Base-by-base conservation (phyloP, 2,888 invertebrate species). In the Petrophora chlorosata region DNA sequence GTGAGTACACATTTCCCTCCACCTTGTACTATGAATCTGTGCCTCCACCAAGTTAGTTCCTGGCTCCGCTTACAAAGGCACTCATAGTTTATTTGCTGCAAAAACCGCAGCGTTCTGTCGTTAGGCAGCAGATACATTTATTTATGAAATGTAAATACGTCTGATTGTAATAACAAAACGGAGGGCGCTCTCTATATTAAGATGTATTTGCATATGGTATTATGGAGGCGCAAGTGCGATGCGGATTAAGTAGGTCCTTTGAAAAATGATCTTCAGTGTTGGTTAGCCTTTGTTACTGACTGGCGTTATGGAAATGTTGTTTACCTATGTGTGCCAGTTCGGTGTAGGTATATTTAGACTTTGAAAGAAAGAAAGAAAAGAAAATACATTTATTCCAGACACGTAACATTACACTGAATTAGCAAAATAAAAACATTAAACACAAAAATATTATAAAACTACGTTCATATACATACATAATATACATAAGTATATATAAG, bases 121-220 rank as follows among this genome's bases (percentile, higher is more conserved):
- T 88, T 89, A 88, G 80, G 55, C 54, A 47, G 63, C 67, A 79
- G 85, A 79, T 90, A 86, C 88, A 90, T 90, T 90, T 90, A 90
- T 90, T 90, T 90, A 90, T 90, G 90, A 91, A 90, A 91, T 91
- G 91, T 88, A 90, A 91, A 91, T 91, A 73, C 79, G 79, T 81
- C 82, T 87, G 89, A 88, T 90, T 91, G 90, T 90, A 91, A 90
- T 90, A 90, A 89, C 90, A 89, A 91, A 90, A 90, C 87, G 77
- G 75, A 70, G 75, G 80, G 78, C 80, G 80, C 79, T 79, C 53
- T 82, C 86, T 90, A 86, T 89, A 91, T 91, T 91, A 89, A 91
- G 90, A 90, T 90, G 91, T 83, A 91, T 91, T 91, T 86, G 87
- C 91, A 91, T 91, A 83, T 68, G 65, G 80, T 72, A 75, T 60